These are phyloP conservation scores for Amphiprion clarkii DNA, from an alignment of 2,797 vertebrate species.

Conservation along the genomic window DNA sequence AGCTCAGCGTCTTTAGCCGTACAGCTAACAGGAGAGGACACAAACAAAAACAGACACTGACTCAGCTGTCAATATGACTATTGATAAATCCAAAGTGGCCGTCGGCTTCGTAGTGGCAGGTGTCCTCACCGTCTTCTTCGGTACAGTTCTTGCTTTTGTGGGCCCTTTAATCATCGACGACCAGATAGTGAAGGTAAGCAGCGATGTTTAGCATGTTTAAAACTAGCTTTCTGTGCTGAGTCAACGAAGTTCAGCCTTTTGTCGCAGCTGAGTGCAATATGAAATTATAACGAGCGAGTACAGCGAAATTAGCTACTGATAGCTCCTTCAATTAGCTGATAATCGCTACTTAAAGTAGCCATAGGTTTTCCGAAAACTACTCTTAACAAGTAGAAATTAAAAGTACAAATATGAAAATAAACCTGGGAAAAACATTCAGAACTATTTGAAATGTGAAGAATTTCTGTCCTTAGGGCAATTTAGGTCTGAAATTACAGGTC, in stretches of 20 bases:
- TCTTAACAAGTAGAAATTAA: no score
- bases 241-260: not conserved
- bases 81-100: slow-evolving; percentile 55
- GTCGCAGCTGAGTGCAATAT: not conserved
- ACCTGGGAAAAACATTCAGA: no score
- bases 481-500: no score
- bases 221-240: not conserved
- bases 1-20: not conserved
- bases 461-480: no score
- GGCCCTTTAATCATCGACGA: slow-evolving; percentile 83
- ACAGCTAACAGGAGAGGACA: not conserved
- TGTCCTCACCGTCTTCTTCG: slow-evolving; percentile 65
- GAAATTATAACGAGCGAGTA: not conserved
- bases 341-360: no score
- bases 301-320: no score
- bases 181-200: slow-evolving; percentile 85
- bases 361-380: no score
- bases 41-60: not conserved
- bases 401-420: no score
- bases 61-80: slow-evolving; percentile 58
- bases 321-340: no score
- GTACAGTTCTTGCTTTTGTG: slow-evolving; percentile 75
- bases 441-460: no score
- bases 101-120: slow-evolving; percentile 68
- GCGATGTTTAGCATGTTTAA: not conserved